A percentile compares a stretch with the other conserved stretches of the same genome.
phyloP scores from a whole-genome alignment of 2,113 vertebrate species.

The Tauraco erythrolophus region DNA sequence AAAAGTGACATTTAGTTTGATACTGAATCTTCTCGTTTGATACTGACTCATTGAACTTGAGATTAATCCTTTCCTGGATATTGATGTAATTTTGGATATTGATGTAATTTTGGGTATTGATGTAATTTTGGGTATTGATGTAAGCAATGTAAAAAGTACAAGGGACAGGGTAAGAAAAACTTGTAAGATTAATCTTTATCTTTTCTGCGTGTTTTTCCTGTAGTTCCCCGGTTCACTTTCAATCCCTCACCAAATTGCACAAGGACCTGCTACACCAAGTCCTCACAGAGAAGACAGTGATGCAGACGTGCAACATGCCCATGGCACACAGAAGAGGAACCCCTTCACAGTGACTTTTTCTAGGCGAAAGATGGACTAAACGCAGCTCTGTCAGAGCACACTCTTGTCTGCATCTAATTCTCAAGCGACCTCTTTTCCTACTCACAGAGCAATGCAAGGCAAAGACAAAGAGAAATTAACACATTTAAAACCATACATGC shows the following conservation, averaged over 20 bases:
- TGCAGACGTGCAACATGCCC: fast-evolving
- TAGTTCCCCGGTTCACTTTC: not conserved
- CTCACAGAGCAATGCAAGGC: not conserved
- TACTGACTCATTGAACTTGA: not conserved
- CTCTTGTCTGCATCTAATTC: not conserved
- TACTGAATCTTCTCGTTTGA: not conserved
- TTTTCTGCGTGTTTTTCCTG: not conserved
- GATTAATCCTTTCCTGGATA: not conserved
- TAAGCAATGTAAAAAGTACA: not conserved
- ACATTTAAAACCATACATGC: not conserved
- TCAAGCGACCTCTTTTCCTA: not conserved
- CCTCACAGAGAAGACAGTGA: not conserved
- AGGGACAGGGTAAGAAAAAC: not conserved
- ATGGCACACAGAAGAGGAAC: not conserved
- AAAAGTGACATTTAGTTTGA: not conserved
- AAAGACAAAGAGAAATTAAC: not conserved
- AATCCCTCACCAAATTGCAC: not conserved
- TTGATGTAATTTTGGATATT: not conserved
- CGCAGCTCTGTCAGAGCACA: not conserved
- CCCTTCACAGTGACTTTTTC: not conserved
- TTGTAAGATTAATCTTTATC: not conserved
- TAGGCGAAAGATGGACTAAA: not conserved
- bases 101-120: not conserved
- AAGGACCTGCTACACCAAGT: not conserved
- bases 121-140: not conserved